These are phyloP conservation scores for Drosophila rufa DNA, from an alignment of 1,140 invertebrate species.

Conservation along the genomic window DNA sequence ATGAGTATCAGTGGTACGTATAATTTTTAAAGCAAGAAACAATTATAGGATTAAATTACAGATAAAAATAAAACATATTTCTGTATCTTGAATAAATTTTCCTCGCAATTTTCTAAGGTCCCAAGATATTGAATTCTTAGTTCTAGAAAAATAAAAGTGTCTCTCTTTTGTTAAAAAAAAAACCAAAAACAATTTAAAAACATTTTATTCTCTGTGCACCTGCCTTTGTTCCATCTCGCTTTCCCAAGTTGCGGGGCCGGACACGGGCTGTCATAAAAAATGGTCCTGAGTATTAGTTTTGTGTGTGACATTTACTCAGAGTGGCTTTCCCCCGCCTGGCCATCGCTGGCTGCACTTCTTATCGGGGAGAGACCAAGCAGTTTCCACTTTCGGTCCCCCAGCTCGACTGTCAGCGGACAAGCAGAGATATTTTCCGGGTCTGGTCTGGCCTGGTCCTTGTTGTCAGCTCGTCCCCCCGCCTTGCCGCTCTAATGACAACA, in stretches of 20 bases:
- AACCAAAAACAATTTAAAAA: not conserved
- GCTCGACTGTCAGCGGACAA: slow-evolving; percentile 66
- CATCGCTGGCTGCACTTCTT: slow-evolving; percentile 48
- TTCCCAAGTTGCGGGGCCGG: slow-evolving; percentile 6
- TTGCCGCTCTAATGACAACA: slow-evolving; percentile 62
- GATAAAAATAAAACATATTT: no score
- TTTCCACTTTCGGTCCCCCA: slow-evolving; percentile 53
- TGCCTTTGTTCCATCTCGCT: not conserved
- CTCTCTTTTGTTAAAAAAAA: no score
- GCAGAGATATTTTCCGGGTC: slow-evolving; percentile 57
- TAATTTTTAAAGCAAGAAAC: no score
- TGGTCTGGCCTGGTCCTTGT: not conserved
- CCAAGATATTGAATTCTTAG: no score
- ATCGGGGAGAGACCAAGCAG: slow-evolving; percentile 33
- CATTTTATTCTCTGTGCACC: slow-evolving; percentile 6
- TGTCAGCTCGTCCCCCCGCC: not conserved
- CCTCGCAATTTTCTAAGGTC: no score
- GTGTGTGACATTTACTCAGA: slow-evolving; percentile 77
- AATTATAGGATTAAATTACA: not conserved
- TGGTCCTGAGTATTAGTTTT: slow-evolving; percentile 78
- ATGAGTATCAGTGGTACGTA: no score
- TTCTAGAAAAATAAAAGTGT: no score
- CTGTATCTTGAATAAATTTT: no score
- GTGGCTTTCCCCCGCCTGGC: slow-evolving; percentile 43
- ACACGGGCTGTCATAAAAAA: slow-evolving; percentile 75